phyloP scores from a whole-genome alignment of 53 echinoderm and acorn worm genomes.

The Antedon mediterranea region DNA sequence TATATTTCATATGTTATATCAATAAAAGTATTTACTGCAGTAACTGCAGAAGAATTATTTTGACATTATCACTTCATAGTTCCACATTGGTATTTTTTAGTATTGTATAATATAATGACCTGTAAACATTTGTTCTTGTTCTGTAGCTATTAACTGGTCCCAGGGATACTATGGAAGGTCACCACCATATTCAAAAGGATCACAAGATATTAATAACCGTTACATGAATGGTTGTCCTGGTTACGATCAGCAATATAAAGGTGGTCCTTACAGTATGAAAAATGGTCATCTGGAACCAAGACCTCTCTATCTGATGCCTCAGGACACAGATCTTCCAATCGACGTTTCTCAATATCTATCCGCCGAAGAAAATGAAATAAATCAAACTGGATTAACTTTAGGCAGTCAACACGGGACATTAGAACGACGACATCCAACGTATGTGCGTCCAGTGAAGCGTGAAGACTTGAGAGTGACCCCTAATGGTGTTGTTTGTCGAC shows the following conservation, averaged over 20 bases:
- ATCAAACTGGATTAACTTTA: neutral
- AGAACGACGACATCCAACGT: neutral
- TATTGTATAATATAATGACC: too few relatives aligned
- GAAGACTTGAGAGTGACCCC: neutral
- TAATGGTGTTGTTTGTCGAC: neutral
- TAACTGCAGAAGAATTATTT: too few relatives aligned
- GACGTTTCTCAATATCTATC: neutral
- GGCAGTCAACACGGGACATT: neutral
- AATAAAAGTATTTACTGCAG: too few relatives aligned
- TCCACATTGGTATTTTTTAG: too few relatives aligned
- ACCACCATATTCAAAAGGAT: neutral
- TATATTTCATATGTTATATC: too few relatives aligned
- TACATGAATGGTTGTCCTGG: constrained; percentile 1
- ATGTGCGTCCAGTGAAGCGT: neutral
- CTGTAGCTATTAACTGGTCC: neutral
- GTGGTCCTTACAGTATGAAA: constrained; percentile 25
- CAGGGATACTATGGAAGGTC: neutral
- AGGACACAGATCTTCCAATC: constrained; percentile 15
- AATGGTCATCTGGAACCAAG: constrained; percentile 40
- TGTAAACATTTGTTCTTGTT: too few relatives aligned
- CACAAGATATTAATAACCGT: neutral
- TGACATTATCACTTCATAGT: too few relatives aligned
- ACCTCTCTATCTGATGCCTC: constrained; percentile 75
- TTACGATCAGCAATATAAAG: constrained; percentile 39
- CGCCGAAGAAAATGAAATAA: neutral